A percentile compares a stretch with the other conserved stretches of the same genome.
These are phyloP conservation scores for Ophion ventricosus DNA, from an alignment of 2,888 invertebrate genomes.

Conservation along the genomic window DNA sequence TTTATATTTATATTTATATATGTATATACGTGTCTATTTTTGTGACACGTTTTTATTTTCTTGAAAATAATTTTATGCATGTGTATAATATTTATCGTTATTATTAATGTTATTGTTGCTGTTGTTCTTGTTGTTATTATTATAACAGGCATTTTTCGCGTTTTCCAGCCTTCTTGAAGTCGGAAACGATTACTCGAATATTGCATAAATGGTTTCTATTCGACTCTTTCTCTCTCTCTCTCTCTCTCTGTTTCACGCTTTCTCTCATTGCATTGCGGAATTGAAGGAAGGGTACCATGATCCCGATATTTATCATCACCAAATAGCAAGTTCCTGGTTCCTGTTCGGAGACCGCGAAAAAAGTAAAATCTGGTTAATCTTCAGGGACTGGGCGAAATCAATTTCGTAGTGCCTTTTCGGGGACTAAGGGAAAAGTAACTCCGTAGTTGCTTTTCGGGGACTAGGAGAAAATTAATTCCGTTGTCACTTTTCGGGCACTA, in stretches of 20 bases:
- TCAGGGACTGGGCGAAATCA: too few species aligned
- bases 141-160: slow-evolving; percentile 74
- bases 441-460: not conserved
- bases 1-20: not conserved
- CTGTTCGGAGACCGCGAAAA: not conserved
- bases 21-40: slow-evolving; percentile 15
- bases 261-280: slow-evolving; percentile 39
- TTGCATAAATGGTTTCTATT: slow-evolving; percentile 71
- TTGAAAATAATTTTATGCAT: slow-evolving; percentile 75
- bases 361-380: not conserved
- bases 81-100: slow-evolving; percentile 46
- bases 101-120: slow-evolving; percentile 29
- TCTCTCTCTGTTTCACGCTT: not conserved
- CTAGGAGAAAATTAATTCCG: not conserved
- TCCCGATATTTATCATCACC: not conserved
- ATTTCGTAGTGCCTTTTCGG: too few species aligned
- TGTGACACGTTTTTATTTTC: slow-evolving; percentile 63
- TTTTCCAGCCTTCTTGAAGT: slow-evolving; percentile 65
- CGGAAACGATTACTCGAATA: slow-evolving; percentile 73
- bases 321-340: not conserved
- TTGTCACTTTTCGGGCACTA: not conserved
- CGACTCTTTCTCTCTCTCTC: slow-evolving; percentile 20
- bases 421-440: too few species aligned
- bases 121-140: slow-evolving; percentile 23
- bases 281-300: not conserved